Conservation (phyloP, 1,140 invertebrate species). For the Battus philenor region DNA sequence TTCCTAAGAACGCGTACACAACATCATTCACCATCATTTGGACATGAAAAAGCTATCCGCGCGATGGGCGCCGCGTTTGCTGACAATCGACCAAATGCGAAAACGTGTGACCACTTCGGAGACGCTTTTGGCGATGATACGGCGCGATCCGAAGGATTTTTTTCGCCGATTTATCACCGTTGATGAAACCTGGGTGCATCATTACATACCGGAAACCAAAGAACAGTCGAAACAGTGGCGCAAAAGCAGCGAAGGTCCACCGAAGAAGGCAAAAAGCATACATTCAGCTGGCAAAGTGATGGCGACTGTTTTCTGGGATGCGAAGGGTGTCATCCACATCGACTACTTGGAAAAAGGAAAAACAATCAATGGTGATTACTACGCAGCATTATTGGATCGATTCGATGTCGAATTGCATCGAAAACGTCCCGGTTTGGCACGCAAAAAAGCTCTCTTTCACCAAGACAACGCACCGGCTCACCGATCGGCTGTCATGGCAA, state of each 20-base stretch:
- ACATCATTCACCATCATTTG: slow-evolving; percentile 39
- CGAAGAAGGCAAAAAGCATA: slow-evolving; percentile 5
- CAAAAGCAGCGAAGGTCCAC: slow-evolving; percentile 2
- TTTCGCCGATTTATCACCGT: slow-evolving; percentile 31
- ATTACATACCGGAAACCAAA: slow-evolving; percentile 25
- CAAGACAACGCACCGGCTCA: slow-evolving; percentile 35
- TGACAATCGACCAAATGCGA: slow-evolving; percentile 34
- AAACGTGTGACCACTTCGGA: slow-evolving; percentile 26
- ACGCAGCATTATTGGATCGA: slow-evolving; percentile 2
- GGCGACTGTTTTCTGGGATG: neutral
- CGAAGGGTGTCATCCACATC: neutral
- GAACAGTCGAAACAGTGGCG: slow-evolving; percentile 39
- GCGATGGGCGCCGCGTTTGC: slow-evolving; percentile 26
- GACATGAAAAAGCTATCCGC: slow-evolving; percentile 21
- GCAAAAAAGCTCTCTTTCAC: no score
- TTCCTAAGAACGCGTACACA: slow-evolving; percentile 26
- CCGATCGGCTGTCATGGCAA: slow-evolving; percentile 26
- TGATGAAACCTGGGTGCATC: slow-evolving; percentile 50
- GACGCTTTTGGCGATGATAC: slow-evolving; percentile 29
- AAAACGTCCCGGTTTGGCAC: neutral
- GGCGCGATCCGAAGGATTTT: slow-evolving; percentile 32
- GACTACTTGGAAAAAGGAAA: neutral
- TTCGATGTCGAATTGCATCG: slow-evolving; percentile 6
- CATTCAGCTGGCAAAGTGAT: neutral
- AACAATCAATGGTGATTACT: neutral